phyloP scores from a whole-genome alignment of 2,888 invertebrate species.

The Synergus gifuensis region DNA sequence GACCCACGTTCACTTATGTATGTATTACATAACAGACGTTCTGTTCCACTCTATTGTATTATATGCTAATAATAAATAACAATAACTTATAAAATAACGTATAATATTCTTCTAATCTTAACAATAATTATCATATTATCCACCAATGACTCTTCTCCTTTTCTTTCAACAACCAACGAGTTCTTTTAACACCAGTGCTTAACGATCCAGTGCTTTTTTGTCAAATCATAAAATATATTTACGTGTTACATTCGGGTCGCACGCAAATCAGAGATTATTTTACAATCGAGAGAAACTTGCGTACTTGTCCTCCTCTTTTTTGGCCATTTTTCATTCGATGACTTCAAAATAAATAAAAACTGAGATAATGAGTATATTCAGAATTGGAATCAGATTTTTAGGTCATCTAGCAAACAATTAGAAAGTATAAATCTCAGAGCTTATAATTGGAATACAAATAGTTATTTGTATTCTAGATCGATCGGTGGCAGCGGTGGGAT shows the following conservation, averaged over 20 bases:
- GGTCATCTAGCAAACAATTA: neutral
- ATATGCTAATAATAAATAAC: conserved; percentile 27
- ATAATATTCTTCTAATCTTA: neutral
- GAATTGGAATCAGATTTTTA: neutral
- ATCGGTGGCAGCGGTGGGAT: too few relatives aligned
- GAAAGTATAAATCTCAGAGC: too few relatives aligned
- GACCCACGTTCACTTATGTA: conserved; percentile 17
- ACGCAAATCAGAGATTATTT: neutral
- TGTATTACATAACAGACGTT: conserved; percentile 24
- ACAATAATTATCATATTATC: neutral
- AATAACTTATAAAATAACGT: neutral
- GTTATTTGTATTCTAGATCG: too few relatives aligned
- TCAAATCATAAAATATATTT: neutral
- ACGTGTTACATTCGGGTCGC: neutral
- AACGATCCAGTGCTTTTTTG: neutral
- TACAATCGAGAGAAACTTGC: neutral
- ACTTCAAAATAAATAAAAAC: neutral
- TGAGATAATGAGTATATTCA: neutral
- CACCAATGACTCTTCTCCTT: neutral
- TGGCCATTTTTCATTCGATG: neutral
- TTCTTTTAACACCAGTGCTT: neutral
- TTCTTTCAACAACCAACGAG: neutral
- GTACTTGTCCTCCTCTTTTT: neutral
- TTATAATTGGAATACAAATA: too few relatives aligned
- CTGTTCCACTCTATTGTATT: neutral